phyloP scores from a whole-genome alignment of 1,140 invertebrate species.

The Zaprionus gabonicus region DNA sequence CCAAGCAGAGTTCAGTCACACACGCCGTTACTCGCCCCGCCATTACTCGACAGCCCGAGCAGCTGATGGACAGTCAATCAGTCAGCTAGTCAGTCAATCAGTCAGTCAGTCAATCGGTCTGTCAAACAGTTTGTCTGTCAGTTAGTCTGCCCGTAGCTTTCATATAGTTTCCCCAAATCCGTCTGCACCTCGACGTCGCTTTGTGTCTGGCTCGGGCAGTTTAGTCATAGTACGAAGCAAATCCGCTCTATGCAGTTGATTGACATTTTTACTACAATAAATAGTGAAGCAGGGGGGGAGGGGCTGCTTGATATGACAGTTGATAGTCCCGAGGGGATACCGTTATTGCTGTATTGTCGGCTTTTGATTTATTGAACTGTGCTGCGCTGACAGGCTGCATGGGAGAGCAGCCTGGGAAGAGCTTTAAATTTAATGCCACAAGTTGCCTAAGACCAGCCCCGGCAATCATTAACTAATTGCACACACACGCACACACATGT shows the following conservation, averaged over 20 bases:
- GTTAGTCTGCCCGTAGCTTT: conserved; percentile 32
- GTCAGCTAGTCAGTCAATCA: conserved; percentile 25
- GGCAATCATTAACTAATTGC: conserved; percentile 50
- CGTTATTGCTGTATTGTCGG: conserved; percentile 17
- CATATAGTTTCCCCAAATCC: conserved; percentile 71
- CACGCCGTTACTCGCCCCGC: background rate
- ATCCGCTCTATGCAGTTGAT: conserved; percentile 67
- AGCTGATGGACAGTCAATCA: conserved; percentile 47
- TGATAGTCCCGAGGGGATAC: conserved; percentile 20
- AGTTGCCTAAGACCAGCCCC: background rate
- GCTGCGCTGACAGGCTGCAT: conserved; percentile 23
- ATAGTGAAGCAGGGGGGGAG: conserved; percentile 30
- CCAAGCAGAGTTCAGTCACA: conserved; percentile 66
- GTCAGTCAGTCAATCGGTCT: conserved; percentile 59
- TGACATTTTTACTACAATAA: conserved; percentile 78
- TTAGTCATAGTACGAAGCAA: conserved; percentile 25
- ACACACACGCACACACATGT: background rate
- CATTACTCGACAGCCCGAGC: conserved; percentile 27
- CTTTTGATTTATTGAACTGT: conserved; percentile 46
- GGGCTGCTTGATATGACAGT: conserved; percentile 21
- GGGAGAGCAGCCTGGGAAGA: background rate
- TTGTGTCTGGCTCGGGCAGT: conserved; percentile 2
- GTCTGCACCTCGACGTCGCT: conserved; percentile 33
- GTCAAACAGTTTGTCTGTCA: conserved; percentile 48
- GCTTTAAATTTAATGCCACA: conserved; percentile 23